Base-by-base conservation (phyloP, 2,113 vertebrate species). In the Columba janthina region DNA sequence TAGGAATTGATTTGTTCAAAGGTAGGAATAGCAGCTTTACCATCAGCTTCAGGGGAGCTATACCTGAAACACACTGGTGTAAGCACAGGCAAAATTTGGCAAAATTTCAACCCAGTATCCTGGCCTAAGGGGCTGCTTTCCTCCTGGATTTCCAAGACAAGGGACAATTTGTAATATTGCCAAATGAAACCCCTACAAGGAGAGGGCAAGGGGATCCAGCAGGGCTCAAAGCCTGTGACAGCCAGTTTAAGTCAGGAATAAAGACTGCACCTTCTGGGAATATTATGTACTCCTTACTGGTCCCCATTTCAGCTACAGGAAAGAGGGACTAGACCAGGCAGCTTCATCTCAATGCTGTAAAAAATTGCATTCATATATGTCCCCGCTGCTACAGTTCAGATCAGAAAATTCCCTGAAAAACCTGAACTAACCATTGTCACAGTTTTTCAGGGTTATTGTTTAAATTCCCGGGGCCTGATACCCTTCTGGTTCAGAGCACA, bases 161-260 rank as follows among this genome's bases (percentile, higher is more conserved):
- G 61, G 38, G 61, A 80, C 56, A 83, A 91, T 69, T 77, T 12
- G 2, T 72, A 88, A 71, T 51, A 38, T 79, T 92, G 81, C 65
- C 84, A 94, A 29, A 74, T 13, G 19, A 76, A 56, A 44, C 21
- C 38, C 62, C 51, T 44, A 81, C 56, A 94, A 78, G 51, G 38
- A 77, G 29, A 80, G 21, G 44, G 57, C 53, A 72, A 40, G 22
- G 66, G 69, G 31, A 57, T 70, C 71, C n/a, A 86, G 17, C 38
- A 64, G 53, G 93, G n/a, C 50, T 93, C 93, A 86, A 65, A 60
- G 36, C 64, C n/a, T 73, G 1, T 53, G 28, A 46, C 44, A 82
- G 38, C 40, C 62, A 25, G 56, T 78, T 83, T 91, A 85, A 88
- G 50, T 90, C 76, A 90, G 76, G 77, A 94, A 89, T 88, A 66